A percentile compares a stretch with the other conserved stretches of the same genome.
phyloP scores from a whole-genome alignment of 2,888 invertebrate species.

The Eudemis profundana region DNA sequence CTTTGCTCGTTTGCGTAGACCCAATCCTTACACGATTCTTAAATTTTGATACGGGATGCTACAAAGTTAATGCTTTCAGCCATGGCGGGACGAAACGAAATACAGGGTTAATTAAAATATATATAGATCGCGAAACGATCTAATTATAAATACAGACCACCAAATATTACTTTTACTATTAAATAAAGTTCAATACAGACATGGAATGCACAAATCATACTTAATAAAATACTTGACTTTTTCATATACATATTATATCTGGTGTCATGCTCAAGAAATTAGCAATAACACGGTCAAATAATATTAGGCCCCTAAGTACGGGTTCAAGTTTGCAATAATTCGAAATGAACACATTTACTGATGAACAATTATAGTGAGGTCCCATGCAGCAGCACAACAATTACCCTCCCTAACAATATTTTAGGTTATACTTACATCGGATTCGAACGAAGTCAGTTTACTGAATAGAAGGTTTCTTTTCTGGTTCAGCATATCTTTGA shows the following conservation, averaged over 20 bases:
- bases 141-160: background rate
- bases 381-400: slow-evolving; percentile 39
- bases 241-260: slow-evolving; percentile 18
- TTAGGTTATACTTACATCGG: slow-evolving; percentile 89
- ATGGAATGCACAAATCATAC: slow-evolving; percentile 26
- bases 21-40: slow-evolving; percentile 9
- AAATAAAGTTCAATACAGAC: slow-evolving; percentile 25
- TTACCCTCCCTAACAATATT: background rate
- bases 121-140: slow-evolving; percentile 12
- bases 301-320: slow-evolving; percentile 32
- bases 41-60: slow-evolving; percentile 13
- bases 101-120: slow-evolving; percentile 21
- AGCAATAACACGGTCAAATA: slow-evolving; percentile 34
- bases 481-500: slow-evolving; percentile 96
- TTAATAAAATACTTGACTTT: slow-evolving; percentile 8
- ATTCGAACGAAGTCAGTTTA: slow-evolving; percentile 95
- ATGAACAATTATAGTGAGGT: slow-evolving; percentile 8
- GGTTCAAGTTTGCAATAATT: slow-evolving; percentile 12
- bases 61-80: slow-evolving; percentile 28
- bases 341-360: slow-evolving; percentile 34
- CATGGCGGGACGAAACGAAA: slow-evolving; percentile 29
- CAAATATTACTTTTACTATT: slow-evolving; percentile 32
- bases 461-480: slow-evolving; percentile 94
- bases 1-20: slow-evolving; percentile 32
- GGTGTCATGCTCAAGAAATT: slow-evolving; percentile 39